Conservation (phyloP, 2,797 vertebrate species). For the Sphaeramia orbicularis region DNA sequence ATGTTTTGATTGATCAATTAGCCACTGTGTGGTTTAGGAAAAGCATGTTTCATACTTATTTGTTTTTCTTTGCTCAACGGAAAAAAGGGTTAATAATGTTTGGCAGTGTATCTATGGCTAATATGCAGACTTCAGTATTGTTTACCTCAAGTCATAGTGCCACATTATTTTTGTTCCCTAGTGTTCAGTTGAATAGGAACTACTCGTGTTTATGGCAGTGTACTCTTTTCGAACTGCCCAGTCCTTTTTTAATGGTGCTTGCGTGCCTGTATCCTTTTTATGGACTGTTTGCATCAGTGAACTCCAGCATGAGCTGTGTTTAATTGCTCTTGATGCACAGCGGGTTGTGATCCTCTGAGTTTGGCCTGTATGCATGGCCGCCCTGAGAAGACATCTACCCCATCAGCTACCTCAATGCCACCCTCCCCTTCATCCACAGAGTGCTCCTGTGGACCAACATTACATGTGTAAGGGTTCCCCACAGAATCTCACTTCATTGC, state of each 20-base stretch:
- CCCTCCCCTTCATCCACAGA: constrained; percentile 22
- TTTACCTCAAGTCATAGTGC: constrained; percentile 3
- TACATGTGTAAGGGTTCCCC: constrained; percentile 53
- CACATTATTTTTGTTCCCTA: constrained; percentile 39
- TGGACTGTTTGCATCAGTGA: constrained; percentile 59
- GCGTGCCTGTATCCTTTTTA: constrained; percentile 54
- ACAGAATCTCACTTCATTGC: constrained; percentile 37
- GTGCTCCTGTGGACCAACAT: constrained; percentile 42
- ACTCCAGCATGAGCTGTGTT: constrained; percentile 59
- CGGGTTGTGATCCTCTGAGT: constrained; percentile 63
- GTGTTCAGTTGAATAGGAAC: constrained; percentile 30
- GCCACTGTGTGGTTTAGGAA: no score
- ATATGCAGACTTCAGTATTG: no score
- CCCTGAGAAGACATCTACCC: constrained; percentile 67
- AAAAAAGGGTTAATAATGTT: no score
- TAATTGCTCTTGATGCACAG: constrained; percentile 76
- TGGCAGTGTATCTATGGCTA: no score
- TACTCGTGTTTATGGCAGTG: constrained; percentile 16
- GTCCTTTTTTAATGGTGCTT: constrained; percentile 60
- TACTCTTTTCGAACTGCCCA: constrained; percentile 16
- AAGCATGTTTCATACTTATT: no score
- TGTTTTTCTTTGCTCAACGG: no score
- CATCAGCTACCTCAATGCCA: constrained; percentile 63
- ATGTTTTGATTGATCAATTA: no score
- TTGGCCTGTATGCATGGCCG: constrained; percentile 63